Percentiles rank a stretch among this genome's conserved stretches.
These are phyloP conservation scores for Schizothorax lantsangensis DNA, from an alignment of 2,797 vertebrate genomes.

Conservation along the genomic window DNA sequence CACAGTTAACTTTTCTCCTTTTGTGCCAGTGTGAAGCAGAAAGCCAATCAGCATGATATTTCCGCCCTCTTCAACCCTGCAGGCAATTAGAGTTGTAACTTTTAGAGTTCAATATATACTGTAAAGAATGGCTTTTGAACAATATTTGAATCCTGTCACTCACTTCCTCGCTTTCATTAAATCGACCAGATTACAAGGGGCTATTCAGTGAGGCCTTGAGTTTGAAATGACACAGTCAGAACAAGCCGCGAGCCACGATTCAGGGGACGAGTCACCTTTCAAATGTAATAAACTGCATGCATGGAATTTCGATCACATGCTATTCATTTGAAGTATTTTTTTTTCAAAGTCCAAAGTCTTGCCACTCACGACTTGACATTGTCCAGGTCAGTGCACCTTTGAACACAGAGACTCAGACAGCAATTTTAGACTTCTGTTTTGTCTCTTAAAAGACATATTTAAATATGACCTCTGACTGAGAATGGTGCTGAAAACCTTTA, in stretches of 20 bases:
- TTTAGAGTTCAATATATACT: constrained; percentile 81
- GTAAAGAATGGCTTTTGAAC: constrained; percentile 80
- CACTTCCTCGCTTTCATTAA: constrained; percentile 77
- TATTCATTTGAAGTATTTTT: constrained; percentile 58
- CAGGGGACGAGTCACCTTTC: constrained; percentile 68
- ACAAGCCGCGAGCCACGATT: constrained; percentile 65
- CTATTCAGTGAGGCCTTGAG: constrained; percentile 70
- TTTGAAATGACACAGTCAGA: constrained; percentile 69
- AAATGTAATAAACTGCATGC: constrained; percentile 61
- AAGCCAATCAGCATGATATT: constrained; percentile 70
- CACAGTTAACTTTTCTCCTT: constrained; percentile 66
- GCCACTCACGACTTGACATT: constrained; percentile 56
- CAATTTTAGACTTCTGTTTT: constrained; percentile 54
- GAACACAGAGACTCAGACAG: constrained; percentile 37
- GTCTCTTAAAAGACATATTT: constrained; percentile 40
- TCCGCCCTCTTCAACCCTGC: constrained; percentile 71
- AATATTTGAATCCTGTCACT: constrained; percentile 78
- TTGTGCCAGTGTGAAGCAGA: constrained; percentile 55
- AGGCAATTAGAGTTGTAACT: constrained; percentile 77
- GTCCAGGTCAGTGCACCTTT: constrained; percentile 63
- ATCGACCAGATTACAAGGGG: constrained; percentile 74
- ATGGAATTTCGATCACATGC: constrained; percentile 59
- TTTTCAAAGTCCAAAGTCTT: constrained; percentile 45
- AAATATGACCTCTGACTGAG: constrained; percentile 43
- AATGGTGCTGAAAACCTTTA: constrained; percentile 24